These are phyloP conservation scores for Muscidifurax raptorellus DNA, from an alignment of 1,140 invertebrate genomes.

Conservation along the genomic window DNA sequence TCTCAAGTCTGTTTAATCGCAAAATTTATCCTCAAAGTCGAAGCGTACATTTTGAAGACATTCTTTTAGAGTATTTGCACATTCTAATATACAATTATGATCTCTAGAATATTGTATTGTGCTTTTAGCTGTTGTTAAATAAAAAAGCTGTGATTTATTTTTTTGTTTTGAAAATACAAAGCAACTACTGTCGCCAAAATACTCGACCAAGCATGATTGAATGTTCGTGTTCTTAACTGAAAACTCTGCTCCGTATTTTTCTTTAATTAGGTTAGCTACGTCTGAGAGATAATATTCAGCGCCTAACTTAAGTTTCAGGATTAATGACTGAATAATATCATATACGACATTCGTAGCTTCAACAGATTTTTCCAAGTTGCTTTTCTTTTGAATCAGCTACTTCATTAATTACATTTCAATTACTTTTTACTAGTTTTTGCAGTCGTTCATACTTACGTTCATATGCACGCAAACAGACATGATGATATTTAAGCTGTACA, in stretches of 20 bases:
- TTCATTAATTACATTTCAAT: neutral
- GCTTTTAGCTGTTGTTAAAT: neutral
- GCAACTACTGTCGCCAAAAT: neutral
- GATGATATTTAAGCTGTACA: neutral
- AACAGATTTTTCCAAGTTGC: neutral
- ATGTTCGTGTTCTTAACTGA: neutral
- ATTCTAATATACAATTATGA: neutral
- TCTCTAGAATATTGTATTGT: neutral
- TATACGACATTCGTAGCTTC: neutral
- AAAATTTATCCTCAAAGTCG: slow-evolving; percentile 14
- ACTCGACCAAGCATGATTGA: neutral
- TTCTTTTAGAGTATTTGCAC: neutral
- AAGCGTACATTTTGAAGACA: neutral
- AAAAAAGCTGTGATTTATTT: neutral
- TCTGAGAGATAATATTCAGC: neutral
- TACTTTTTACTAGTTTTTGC: neutral
- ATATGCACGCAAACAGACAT: neutral
- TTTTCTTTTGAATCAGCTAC: neutral
- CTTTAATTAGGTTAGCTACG: neutral
- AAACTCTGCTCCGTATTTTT: neutral
- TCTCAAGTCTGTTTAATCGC: neutral
- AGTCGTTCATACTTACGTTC: neutral
- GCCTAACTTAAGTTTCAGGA: neutral
- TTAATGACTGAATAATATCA: neutral
- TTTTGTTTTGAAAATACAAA: slow-evolving; percentile 23